Evolutionary conservation across 2,888 invertebrate species (phyloP), one percentile per base, ranked within the genome.

Genomic region (Hoplodrina blanda): DNA sequence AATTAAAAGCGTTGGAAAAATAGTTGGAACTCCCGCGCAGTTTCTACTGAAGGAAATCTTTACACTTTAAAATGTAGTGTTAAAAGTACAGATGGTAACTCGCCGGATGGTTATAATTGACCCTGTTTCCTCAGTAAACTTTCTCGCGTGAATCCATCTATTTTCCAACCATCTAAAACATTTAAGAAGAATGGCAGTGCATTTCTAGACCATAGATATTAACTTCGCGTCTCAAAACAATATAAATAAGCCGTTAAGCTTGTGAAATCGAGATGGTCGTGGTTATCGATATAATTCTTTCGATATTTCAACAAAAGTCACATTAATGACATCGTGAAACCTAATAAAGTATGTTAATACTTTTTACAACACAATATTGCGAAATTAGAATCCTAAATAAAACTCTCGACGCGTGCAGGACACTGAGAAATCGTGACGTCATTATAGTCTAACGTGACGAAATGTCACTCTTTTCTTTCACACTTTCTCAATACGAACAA

Each of bases 131-230:
- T 30, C 55, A 50, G 59, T 46, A 50, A 46, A 57, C 3, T 19
- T 7, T 30, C 30, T 30, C 64, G 44, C 53, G 41, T 62, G 19
- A 52, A 20, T 50, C 37, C 52, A 60, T 49, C 41, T 52, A 71
- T 54, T 66, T 74, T 66, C 13, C 37, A 25, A 52, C 55, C 52
- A 60, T 71, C 33, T 67, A 46, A 71, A 62, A 79, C 62, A 65
- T 41, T 54, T 61, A 68, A 68, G 49, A 80, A 55, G 44, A 66
- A 50, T 80, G 82, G 81, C 82, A 79, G 79, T 81, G 68, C 62
- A 63, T 41, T 78, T 66, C 53, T 78, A 69, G 44, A 57, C 53
- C 50, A 68, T 62, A 80, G 64, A 68, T 49, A 64, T 70, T 70
- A 56, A 44, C 37, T 66, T 60, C 65, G 69, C 78, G 62, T 68